Evolutionary conservation across 2,888 invertebrate genomes (phyloP).

Genomic region (Villa cingulata): DNA sequence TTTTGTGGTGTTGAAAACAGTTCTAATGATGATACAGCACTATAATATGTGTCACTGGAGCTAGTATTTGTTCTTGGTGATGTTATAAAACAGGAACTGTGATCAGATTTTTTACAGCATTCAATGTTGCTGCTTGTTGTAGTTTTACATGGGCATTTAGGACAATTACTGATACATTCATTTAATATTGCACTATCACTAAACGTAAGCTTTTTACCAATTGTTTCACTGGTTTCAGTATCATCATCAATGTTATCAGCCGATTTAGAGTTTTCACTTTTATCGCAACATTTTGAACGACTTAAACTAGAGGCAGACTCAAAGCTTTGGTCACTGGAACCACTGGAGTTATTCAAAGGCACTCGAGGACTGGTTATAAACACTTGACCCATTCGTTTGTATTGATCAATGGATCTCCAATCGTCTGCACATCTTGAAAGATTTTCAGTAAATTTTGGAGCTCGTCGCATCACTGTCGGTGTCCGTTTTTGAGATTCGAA

Average conservation of each 20-base stretch:
- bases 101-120: slow-evolving; percentile 26
- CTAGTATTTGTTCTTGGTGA: slow-evolving; percentile 18
- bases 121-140: slow-evolving; percentile 9
- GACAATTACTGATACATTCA: slow-evolving; percentile 26
- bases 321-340: slow-evolving; percentile 37
- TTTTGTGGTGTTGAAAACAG: slow-evolving; percentile 20
- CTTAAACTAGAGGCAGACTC: slow-evolving; percentile 37
- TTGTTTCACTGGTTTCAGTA: slow-evolving; percentile 22
- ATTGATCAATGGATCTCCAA: slow-evolving; percentile 42
- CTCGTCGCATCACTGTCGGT: slow-evolving; percentile 47
- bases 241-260: slow-evolving; percentile 43
- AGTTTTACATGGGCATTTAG: slow-evolving; percentile 27
- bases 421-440: slow-evolving; percentile 53
- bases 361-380: slow-evolving; percentile 36
- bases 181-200: slow-evolving; percentile 33
- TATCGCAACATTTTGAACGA: slow-evolving; percentile 19
- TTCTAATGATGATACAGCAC: slow-evolving; percentile 25
- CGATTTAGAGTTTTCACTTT: slow-evolving; percentile 38
- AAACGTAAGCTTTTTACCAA: slow-evolving; percentile 30
- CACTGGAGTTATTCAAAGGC: slow-evolving; percentile 21
- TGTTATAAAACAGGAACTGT: slow-evolving; percentile 20
- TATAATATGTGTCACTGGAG: slow-evolving; percentile 33
- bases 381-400: slow-evolving; percentile 40
- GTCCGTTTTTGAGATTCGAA: slow-evolving; percentile 39
- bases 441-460: slow-evolving; percentile 51